Conservation (phyloP, 2,797 vertebrate species). For the Acanthurus lineatus region DNA sequence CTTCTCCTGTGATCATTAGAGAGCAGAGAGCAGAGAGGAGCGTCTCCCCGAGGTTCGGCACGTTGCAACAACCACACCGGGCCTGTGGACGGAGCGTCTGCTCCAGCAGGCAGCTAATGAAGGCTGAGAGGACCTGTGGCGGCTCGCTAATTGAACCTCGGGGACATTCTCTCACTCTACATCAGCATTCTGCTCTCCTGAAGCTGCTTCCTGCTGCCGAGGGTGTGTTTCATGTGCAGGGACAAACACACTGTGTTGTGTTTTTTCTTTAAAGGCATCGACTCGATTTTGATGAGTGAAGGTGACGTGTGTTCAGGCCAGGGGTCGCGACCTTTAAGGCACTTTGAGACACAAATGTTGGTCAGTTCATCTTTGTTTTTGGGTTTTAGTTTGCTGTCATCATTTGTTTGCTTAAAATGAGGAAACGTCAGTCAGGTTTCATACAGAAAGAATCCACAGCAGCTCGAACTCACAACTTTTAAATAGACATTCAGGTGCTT, state of each 20-base stretch:
- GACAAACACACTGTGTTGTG: conserved; percentile 15
- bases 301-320: not conserved
- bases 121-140: conserved; percentile 74
- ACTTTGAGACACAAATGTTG: too few species aligned
- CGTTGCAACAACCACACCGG: conserved; percentile 30
- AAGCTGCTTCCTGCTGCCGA: conserved; percentile 26
- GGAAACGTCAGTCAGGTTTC: too few species aligned
- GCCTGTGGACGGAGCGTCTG: conserved; percentile 56
- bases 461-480: not conserved
- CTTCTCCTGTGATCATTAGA: conserved; percentile 59
- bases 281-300: not conserved
- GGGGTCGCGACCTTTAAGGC: too few species aligned
- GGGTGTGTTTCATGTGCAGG: conserved; percentile 21
- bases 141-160: conserved; percentile 80
- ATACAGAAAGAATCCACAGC: not conserved
- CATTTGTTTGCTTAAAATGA: too few species aligned
- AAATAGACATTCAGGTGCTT: too few species aligned
- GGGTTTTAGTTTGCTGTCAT: too few species aligned
- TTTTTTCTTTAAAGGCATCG: not conserved
- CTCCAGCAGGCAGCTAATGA: conserved; percentile 79
- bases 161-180: conserved; percentile 80
- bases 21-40: conserved; percentile 35
- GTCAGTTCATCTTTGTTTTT: not conserved
- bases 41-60: conserved; percentile 57
- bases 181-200: conserved; percentile 72